Conservation (phyloP, 2,113 vertebrate genomes). For the Poeciliopsis occidentalis region DNA sequence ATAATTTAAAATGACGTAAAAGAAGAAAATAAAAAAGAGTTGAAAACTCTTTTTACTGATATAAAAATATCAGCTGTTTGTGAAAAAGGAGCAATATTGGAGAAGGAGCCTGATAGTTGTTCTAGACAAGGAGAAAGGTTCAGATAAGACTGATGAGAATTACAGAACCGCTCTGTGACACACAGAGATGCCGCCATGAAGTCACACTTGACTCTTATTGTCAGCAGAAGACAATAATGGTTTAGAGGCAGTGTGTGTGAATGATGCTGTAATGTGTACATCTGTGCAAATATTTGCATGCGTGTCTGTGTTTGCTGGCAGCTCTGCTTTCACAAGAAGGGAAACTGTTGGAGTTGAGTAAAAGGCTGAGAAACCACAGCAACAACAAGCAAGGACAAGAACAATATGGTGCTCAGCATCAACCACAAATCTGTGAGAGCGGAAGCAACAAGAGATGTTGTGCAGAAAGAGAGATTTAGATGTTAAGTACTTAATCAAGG, state of each 20-base stretch:
- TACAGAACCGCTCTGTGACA: conserved; percentile 52
- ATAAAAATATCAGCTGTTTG: too few species aligned
- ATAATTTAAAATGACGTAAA: not conserved
- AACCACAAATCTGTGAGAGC: conserved; percentile 26
- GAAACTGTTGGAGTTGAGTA: conserved; percentile 32
- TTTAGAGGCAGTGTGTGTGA: conserved; percentile 46
- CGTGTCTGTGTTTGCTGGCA: conserved; percentile 38
- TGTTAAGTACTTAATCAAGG: conserved; percentile 26
- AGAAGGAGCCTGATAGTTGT: conserved; percentile 29
- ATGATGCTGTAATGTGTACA: conserved; percentile 57
- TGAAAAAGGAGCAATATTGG: conserved; percentile 12
- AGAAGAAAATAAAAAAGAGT: not conserved
- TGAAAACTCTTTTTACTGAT: not conserved
- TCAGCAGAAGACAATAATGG: conserved; percentile 66
- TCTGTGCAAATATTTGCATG: conserved; percentile 31
- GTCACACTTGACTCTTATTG: conserved; percentile 66
- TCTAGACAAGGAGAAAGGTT: conserved; percentile 39
- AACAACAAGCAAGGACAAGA: conserved; percentile 26
- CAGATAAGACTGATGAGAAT: conserved; percentile 45
- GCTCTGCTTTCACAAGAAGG: conserved; percentile 35
- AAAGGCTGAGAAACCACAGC: conserved; percentile 32
- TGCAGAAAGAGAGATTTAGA: conserved; percentile 27
- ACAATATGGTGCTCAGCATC: conserved; percentile 39
- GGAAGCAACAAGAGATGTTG: conserved; percentile 3
- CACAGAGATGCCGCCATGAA: conserved; percentile 52